Percentiles rank a stretch among this genome's conserved stretches.
Conservation (phyloP, 2,797 vertebrate genomes). For the Chrysocyon brachyurus region DNA sequence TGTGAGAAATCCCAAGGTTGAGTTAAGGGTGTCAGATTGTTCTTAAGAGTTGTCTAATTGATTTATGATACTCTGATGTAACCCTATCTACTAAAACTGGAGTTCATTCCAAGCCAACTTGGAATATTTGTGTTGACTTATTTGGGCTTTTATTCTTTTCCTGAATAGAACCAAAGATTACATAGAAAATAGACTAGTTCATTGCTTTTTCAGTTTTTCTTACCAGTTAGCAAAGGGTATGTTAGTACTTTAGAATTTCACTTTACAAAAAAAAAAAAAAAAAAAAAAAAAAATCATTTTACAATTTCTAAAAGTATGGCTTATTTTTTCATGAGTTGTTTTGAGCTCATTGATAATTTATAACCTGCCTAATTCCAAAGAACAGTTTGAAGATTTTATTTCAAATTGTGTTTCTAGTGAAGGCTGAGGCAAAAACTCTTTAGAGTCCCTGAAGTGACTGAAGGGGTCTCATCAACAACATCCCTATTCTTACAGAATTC, state of each 20-base stretch:
- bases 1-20: not conserved
- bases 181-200: not conserved
- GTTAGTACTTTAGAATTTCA: not conserved
- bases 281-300: not conserved
- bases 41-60: not conserved
- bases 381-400: not conserved
- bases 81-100: not conserved
- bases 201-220: slow-evolving; percentile 4
- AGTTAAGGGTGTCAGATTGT: not conserved
- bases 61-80: not conserved
- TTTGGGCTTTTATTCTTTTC: not conserved
- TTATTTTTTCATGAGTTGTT: slow-evolving; percentile 53
- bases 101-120: not conserved
- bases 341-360: slow-evolving; percentile 60
- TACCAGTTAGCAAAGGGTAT: not conserved
- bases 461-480: not conserved
- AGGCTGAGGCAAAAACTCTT: not conserved
- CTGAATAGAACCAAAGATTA: not conserved
- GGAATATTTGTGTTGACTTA: not conserved
- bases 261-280: not conserved
- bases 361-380: not conserved
- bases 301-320: not conserved
- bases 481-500: not conserved
- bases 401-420: slow-evolving; percentile 20
- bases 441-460: not conserved